Conservation (phyloP, 2,888 invertebrate genomes). For the Trachelus iudaicus region DNA sequence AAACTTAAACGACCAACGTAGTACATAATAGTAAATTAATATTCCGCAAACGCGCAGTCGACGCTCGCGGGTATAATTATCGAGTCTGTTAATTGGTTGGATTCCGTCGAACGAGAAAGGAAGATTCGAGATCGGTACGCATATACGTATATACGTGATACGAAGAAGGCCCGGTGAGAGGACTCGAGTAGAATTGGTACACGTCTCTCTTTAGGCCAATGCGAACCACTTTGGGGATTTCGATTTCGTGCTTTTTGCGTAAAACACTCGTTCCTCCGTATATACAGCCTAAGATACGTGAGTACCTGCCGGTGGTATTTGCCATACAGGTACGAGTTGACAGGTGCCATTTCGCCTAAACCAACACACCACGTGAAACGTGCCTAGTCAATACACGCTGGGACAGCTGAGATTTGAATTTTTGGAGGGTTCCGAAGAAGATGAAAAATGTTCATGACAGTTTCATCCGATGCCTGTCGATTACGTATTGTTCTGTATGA, state of each 20-base stretch:
- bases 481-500: neutral
- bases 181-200: neutral
- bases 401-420: conserved; percentile 1
- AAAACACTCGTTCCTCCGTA: neutral
- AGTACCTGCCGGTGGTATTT: conserved; percentile 4
- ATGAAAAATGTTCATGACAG: neutral
- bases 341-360: conserved; percentile 23
- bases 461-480: neutral
- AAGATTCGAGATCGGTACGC: neutral
- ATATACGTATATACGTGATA: neutral
- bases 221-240: neutral
- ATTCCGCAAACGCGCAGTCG: neutral
- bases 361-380: conserved; percentile 7
- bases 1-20: neutral
- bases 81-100: neutral
- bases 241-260: neutral
- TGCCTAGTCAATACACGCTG: neutral
- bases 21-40: neutral
- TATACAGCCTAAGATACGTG: neutral
- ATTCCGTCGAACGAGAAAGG: neutral
- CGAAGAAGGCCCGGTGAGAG: neutral
- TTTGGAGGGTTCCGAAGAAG: neutral
- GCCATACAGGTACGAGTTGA: conserved; percentile 19
- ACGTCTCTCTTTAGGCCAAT: neutral
- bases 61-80: neutral